phyloP scores from a whole-genome alignment of 2,113 vertebrate species.

The Mesocricetus auratus region DNA sequence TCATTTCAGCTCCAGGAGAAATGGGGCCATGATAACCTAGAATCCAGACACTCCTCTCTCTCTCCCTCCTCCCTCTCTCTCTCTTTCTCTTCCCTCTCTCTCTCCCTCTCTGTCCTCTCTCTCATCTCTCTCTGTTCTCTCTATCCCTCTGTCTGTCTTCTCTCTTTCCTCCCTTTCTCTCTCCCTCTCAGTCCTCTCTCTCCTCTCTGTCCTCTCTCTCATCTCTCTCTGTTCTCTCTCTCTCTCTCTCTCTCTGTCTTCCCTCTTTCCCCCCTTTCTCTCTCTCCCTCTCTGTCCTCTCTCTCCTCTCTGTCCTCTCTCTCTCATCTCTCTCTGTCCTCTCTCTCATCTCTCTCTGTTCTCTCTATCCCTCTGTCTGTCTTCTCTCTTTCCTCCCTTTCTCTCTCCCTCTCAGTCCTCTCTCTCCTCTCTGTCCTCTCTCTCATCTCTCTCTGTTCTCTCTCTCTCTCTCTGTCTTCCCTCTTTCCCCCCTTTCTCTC shows the following conservation, averaged over 20 bases:
- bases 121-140: background rate
- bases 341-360: background rate
- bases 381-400: background rate
- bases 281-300: no score
- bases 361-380: no score
- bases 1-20: constrained; percentile 61
- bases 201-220: no score
- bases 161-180: background rate
- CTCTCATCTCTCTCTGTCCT: no score
- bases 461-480: background rate
- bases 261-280: no score
- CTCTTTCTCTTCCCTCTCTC: background rate
- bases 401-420: background rate
- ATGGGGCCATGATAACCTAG: constrained; percentile 53
- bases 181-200: background rate
- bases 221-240: no score
- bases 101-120: background rate
- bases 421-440: no score
- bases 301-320: no score
- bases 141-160: background rate
- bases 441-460: background rate
- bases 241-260: background rate
- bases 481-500: background rate
- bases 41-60: background rate
- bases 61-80: background rate